These are phyloP conservation scores for Bothrops jararaca DNA, from an alignment of 2,113 vertebrate species.

Conservation along the genomic window DNA sequence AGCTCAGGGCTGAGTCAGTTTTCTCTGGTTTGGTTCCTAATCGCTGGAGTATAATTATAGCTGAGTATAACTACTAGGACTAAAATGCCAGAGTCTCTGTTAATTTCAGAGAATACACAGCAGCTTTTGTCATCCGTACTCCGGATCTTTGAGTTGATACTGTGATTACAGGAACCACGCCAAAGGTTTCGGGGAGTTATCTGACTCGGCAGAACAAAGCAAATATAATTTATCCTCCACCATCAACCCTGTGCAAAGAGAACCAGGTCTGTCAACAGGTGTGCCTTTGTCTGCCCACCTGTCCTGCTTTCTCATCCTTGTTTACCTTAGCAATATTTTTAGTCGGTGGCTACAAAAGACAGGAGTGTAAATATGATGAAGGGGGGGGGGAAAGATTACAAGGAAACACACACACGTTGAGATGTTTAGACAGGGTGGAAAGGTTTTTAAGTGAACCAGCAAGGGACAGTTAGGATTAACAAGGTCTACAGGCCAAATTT, in stretches of 20 bases:
- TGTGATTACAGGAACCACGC: background rate
- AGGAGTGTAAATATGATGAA: background rate
- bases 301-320: background rate
- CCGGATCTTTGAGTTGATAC: background rate
- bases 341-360: background rate
- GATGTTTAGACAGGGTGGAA: too few species aligned
- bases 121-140: background rate
- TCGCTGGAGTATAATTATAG: background rate
- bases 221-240: background rate
- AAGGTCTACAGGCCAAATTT: background rate
- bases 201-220: background rate
- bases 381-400: background rate
- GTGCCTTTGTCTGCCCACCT: slow-evolving; percentile 19
- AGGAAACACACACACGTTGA: too few species aligned
- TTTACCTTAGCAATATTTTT: background rate
- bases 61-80: accelerated
- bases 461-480: background rate
- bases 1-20: accelerated
- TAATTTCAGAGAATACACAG: background rate
- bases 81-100: background rate
- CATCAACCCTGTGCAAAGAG: background rate
- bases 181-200: background rate
- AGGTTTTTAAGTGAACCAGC: background rate
- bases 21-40: background rate
- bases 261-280: background rate